These are phyloP conservation scores for Drosophila ercepeae DNA, from an alignment of 1,140 invertebrate genomes.

Conservation along the genomic window DNA sequence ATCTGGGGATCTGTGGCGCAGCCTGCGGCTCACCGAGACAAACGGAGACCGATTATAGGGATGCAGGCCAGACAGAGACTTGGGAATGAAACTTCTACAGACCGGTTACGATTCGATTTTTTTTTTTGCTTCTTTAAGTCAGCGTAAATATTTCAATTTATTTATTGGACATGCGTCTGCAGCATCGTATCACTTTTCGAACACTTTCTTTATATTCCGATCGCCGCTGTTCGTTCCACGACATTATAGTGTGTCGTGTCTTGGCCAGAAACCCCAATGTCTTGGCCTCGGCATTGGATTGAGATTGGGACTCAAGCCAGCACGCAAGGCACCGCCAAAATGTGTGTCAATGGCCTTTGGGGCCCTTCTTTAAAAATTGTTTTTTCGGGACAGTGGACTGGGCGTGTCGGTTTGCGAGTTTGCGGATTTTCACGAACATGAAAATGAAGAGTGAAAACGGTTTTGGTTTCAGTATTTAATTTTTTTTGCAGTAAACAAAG, in stretches of 20 bases:
- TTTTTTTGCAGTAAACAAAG: slow-evolving; percentile 42
- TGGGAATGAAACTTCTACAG: slow-evolving; percentile 5
- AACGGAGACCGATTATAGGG: slow-evolving; percentile 76
- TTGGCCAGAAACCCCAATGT: slow-evolving; percentile 54
- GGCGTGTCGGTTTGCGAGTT: slow-evolving; percentile 47
- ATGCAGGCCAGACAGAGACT: slow-evolving; percentile 41
- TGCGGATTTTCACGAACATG: slow-evolving; percentile 71
- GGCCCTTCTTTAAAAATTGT: slow-evolving; percentile 29
- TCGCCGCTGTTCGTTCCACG: slow-evolving; percentile 34
- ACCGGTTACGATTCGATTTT: slow-evolving; percentile 49
- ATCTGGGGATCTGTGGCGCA: slow-evolving; percentile 17
- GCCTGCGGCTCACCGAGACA: slow-evolving; percentile 23
- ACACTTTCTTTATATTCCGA: slow-evolving; percentile 46
- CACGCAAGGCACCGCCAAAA: slow-evolving; percentile 58
- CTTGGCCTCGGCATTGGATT: slow-evolving; percentile 36
- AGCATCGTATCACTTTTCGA: slow-evolving; percentile 33
- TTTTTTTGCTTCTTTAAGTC: no score
- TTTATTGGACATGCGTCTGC: slow-evolving; percentile 74
- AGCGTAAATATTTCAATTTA: slow-evolving; percentile 80
- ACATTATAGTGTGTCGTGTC: slow-evolving; percentile 51
- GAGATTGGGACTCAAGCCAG: slow-evolving; percentile 18
- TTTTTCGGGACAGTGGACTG: slow-evolving; percentile 34
- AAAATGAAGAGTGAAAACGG: slow-evolving; percentile 77
- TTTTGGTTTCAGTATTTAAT: slow-evolving; percentile 52
- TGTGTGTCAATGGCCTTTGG: slow-evolving; percentile 74